Base-by-base conservation (phyloP, 2,888 invertebrate genomes). In the Ischnura elegans region DNA sequence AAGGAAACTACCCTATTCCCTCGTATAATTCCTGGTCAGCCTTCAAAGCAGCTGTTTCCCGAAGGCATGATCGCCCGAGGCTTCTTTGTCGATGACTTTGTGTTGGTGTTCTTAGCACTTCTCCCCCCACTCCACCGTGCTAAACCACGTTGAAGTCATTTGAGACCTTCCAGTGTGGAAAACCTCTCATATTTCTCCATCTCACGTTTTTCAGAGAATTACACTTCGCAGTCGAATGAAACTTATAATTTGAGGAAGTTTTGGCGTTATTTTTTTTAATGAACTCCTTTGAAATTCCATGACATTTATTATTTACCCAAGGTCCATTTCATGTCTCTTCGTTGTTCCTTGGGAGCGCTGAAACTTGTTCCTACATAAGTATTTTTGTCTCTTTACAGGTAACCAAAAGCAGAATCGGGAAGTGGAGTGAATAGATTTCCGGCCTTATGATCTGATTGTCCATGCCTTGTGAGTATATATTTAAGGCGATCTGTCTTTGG, bases 1-100 rank as follows among this genome's bases (percentile, higher is more conserved):
- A n/a, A n/a, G n/a, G n/a, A n/a, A n/a, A n/a, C n/a, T n/a, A n/a
- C n/a, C n/a, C n/a, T n/a, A n/a, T 76, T 61, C n/a, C n/a, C 51
- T 51, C 51, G 19, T 1, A 19, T 36, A 29, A 76, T 16, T 76
- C 36, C 76, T 13, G 36, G 29, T 76, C 25, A 76, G 36, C 76
- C 76, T 76, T 76, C 76, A 36, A 13, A 76, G 76, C 76, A 76
- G 76, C 76, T 76, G 76, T 76, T 76, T 51, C 76, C n/a, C 76
- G 51, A 10, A 76, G 76, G 29, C 76, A 76, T 36, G 21, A 76
- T 8, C 36, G 76, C 76, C 76, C 13, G 76, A 76, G 76, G 76
- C 76, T 76, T 36, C 0, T 76, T 2, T 36, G 16, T 76, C 36
- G 76, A 76, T 76, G 76, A 36, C 36, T 76, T 76, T 16, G 25